phyloP scores from a whole-genome alignment of 2,797 vertebrate species.

The Pangasius macronema region DNA sequence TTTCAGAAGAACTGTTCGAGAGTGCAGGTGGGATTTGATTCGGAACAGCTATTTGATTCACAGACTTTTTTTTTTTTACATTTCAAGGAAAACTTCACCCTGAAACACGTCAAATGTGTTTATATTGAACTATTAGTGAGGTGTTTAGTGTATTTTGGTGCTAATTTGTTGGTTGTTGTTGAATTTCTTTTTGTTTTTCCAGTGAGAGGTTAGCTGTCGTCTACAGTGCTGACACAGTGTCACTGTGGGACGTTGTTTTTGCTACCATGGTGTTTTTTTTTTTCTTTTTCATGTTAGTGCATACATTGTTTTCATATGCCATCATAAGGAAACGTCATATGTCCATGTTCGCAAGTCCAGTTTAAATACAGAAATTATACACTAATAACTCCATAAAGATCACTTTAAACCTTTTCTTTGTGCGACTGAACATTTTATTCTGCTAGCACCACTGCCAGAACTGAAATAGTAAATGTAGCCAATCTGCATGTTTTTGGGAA shows the following conservation, averaged over 20 bases:
- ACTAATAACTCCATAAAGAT: not conserved
- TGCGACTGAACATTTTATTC: not conserved
- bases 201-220: not conserved
- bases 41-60: slow-evolving; percentile 10
- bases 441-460: not conserved
- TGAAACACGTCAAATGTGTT: not conserved
- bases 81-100: not conserved
- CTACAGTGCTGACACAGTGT: not conserved
- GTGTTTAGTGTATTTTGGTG: not conserved
- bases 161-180: not conserved
- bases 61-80: slow-evolving; percentile 1
- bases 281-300: too few relatives aligned
- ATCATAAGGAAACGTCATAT: not conserved
- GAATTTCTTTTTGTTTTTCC: too few relatives aligned
- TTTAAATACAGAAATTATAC: not conserved
- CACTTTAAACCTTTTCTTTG: not conserved
- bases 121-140: too few relatives aligned
- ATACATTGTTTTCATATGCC: not conserved
- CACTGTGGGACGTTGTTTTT: not conserved
- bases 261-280: not conserved
- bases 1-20: slow-evolving; percentile 2
- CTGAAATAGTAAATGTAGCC: not conserved
- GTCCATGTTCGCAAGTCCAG: too few relatives aligned
- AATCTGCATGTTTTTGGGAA: not conserved
- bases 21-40: slow-evolving; percentile 13